Base-by-base conservation (phyloP, 1,140 invertebrate species). In the Pseudomyrmex pallidus region DNA sequence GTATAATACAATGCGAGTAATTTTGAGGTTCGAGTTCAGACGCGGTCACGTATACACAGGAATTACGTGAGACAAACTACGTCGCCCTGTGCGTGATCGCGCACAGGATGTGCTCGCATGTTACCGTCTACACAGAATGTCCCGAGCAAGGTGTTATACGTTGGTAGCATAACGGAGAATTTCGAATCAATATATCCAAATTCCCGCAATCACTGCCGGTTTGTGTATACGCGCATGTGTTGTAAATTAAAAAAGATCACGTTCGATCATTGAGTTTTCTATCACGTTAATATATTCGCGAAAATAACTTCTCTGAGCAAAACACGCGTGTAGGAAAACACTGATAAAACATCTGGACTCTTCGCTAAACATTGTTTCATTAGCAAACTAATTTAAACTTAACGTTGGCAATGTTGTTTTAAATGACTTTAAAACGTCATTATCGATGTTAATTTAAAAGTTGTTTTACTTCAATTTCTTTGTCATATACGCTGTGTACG, bases 11-110 rank as follows among this genome's bases (percentile, higher is more conserved):
- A 80, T 72, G 76, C 78, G 66, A 87, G 86, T 86, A 87, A 87
- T 87, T 87, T 87, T 86, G 76, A 72, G 73, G 46, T 62, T 48
- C 66, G 80, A 74, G 85, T 87, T 84, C 56, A 87, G 86, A 87
- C 83, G 72, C 80, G 52, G 48, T 86, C 86, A 87, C 86, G 85
- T 87, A 77, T 85, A 84, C 68, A 52, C 68, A 73, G 85, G 76
- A 78, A 78, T 68, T 87, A 87, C 86, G 86, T 87, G 86, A 87
- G 74, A 67, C 80, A 68, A 52, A 70, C 78, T 66, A 54, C 61
- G 35, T 61, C 46, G 66, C 20, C 8, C 35, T 57, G 76, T 59
- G 76, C 76, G 76, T 78, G 76, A 78, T 78, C 66, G 76, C 76
- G 76, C 54, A 46, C 64, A 25, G 76, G 64, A 57, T 78, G 76